phyloP scores from a whole-genome alignment of 2,797 vertebrate species.

The Lophius americanus region DNA sequence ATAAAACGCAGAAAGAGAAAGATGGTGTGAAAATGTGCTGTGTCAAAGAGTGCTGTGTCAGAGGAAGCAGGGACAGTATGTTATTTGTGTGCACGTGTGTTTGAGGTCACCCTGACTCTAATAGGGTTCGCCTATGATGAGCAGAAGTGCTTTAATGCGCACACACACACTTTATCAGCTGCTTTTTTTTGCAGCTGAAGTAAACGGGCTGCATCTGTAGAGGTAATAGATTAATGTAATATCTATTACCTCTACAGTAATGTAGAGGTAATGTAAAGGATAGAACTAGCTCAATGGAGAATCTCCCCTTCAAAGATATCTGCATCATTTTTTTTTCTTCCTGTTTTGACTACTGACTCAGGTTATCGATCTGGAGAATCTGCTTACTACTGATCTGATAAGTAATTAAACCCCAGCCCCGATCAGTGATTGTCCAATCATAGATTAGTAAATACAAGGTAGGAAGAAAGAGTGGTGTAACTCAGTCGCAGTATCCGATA shows the following conservation, averaged over 20 bases:
- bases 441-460: not conserved
- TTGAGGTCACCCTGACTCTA: slow-evolving; percentile 53
- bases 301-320: slow-evolving; percentile 13
- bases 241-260: slow-evolving; percentile 13
- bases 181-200: not conserved
- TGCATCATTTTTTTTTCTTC: slow-evolving; percentile 18
- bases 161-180: slow-evolving; percentile 30
- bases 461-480: not conserved
- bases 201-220: not conserved
- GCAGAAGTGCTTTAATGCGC: slow-evolving; percentile 39
- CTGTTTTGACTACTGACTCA: not conserved
- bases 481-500: no score
- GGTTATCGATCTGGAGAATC: slow-evolving; percentile 21
- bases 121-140: slow-evolving; percentile 58
- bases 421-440: not conserved
- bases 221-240: not conserved
- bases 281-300: slow-evolving; percentile 3
- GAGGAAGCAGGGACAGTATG: slow-evolving; percentile 35
- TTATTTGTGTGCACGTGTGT: slow-evolving; percentile 35
- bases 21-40: slow-evolving; percentile 52
- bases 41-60: slow-evolving; percentile 45
- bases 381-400: slow-evolving; percentile 12
- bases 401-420: slow-evolving; percentile 1
- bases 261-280: no score
- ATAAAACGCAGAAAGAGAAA: not conserved